Evolutionary conservation across 2,797 vertebrate genomes (phyloP), one percentile per base, ranked within the genome.

Genomic region (Danio jaintianensis): DNA sequence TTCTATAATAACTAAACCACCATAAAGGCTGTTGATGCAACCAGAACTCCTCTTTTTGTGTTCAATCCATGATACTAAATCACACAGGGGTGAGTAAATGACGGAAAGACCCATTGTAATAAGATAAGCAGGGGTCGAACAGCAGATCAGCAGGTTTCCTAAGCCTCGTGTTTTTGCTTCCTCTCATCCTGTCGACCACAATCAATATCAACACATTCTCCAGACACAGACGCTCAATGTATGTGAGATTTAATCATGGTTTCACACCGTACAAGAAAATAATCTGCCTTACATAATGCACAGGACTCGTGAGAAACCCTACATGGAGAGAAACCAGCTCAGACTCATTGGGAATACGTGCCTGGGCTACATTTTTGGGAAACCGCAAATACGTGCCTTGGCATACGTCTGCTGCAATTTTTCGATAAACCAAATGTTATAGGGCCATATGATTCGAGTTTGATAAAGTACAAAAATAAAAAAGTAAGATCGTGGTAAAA

Each of bases 291-390:
- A 84, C 83, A 84, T 15, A 29, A 76, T 55, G 87, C 79, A 91
- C 90, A 89, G 82, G 81, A 93, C 90, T 90, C 75, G 68, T 90
- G 84, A 86, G 38, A 81, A 83, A 69, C 86, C 62, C 47, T 82
- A 72, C 12, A 76, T 50, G 40, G 29, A 29, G 29, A 29, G 29
- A 29, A 29, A 29, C 29, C 29, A 29, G 3, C 29, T 29, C 29
- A 29, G 29, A 29, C 29, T 29, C 29, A 3, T 29, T 29, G 29
- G 29, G 29, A 29, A 29, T 29, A 29, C 3, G 3, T 29, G 29
- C 29, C 29, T 29, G 29, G 29, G 29, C 1, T 29, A 29, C 29
- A 29, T 29, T 29, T 29, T 29, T 1, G 29, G 1, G 29, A 29
- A 29, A 1, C 29, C 29, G 29, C 29, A 3, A 29, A 29, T 29